These are phyloP conservation scores for Wasmannia auropunctata DNA, from an alignment of 1,140 invertebrate species.

Conservation along the genomic window DNA sequence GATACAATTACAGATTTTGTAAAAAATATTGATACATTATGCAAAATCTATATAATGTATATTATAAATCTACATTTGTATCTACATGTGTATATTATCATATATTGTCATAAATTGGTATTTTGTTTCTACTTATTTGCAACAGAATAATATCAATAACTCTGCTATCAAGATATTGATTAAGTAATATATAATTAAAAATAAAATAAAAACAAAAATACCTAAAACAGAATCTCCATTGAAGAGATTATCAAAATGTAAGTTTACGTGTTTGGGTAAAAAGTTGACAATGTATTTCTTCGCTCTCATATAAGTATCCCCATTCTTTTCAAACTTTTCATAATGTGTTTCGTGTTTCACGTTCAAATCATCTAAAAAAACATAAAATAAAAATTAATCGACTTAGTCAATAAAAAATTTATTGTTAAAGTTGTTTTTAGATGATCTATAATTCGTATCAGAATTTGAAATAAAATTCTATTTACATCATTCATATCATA, in stretches of 20 bases:
- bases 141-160: neutral
- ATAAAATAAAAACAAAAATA: too few species aligned
- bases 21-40: neutral
- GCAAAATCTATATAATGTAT: neutral
- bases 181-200: neutral
- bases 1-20: neutral
- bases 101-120: too few species aligned
- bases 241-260: slow-evolving; percentile 88
- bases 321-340: slow-evolving; percentile 86
- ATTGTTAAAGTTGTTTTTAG: neutral
- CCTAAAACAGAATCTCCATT: slow-evolving; percentile 86
- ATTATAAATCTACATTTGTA: neutral
- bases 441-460: neutral
- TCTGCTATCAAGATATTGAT: neutral
- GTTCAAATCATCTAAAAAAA: slow-evolving; percentile 86
- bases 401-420: slow-evolving; percentile 17
- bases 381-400: neutral
- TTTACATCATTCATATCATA: neutral
- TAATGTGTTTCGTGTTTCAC: slow-evolving; percentile 87
- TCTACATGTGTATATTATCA: too few species aligned
- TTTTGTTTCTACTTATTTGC: neutral
- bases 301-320: slow-evolving; percentile 87
- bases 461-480: neutral
- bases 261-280: slow-evolving; percentile 84
- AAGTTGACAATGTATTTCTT: slow-evolving; percentile 87